Percentiles rank a stretch among this genome's conserved stretches.
phyloP scores from a whole-genome alignment of 64 coral and sea anemone genomes.

The Actinia tenebrosa region DNA sequence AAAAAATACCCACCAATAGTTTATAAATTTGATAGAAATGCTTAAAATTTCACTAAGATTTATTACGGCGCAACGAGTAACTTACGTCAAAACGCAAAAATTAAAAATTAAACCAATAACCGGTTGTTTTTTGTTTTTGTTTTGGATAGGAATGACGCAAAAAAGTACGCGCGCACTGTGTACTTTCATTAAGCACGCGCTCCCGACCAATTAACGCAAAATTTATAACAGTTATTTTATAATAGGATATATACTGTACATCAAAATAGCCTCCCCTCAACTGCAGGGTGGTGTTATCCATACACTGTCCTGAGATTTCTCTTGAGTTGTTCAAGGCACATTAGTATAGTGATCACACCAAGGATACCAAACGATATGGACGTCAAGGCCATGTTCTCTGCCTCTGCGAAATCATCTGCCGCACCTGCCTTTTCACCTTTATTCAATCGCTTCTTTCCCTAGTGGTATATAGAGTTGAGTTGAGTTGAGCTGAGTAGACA shows the following conservation, averaged over 20 bases:
- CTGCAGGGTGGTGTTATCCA: not conserved
- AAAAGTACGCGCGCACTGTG: too few species aligned
- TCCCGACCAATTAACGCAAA: too few species aligned
- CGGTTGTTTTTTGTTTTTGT: too few species aligned
- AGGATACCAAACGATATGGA: conserved; percentile 54
- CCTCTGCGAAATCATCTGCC: conserved; percentile 38
- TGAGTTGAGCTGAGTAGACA: not conserved
- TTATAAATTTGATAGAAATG: too few species aligned
- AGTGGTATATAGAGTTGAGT: not conserved
- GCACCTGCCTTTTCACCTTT: conserved; percentile 11
- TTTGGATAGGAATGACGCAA: too few species aligned
- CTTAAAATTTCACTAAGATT: too few species aligned
- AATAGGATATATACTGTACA: not conserved
- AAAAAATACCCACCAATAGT: too few species aligned
- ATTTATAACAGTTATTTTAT: too few species aligned
- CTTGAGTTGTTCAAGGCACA: conserved; percentile 46
- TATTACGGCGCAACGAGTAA: too few species aligned
- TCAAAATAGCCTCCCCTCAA: not conserved
- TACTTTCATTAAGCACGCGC: too few species aligned
- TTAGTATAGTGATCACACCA: conserved; percentile 36
- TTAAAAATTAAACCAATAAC: too few species aligned
- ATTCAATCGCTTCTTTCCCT: conserved; percentile 15
- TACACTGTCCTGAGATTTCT: conserved; percentile 12
- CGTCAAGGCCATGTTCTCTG: conserved; percentile 56
- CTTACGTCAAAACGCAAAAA: too few species aligned